phyloP scores from a whole-genome alignment of 2,113 vertebrate species.

The Oenanthe melanoleuca region DNA sequence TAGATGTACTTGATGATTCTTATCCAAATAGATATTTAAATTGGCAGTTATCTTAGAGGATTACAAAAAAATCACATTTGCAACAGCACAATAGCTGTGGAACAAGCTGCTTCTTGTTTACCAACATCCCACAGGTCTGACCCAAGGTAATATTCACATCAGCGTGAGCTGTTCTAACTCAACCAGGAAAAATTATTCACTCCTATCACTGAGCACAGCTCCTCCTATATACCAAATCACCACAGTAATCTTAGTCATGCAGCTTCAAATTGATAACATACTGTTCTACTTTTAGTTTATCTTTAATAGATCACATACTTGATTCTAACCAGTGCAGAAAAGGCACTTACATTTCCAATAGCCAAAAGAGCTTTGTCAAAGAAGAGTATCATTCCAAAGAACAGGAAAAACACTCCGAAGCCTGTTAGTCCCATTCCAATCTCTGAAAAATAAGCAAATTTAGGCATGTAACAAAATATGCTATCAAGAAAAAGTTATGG shows the following conservation, averaged over 20 bases:
- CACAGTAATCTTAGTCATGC: not conserved
- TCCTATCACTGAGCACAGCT: not conserved
- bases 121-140: not conserved
- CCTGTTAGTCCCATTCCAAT: conserved; percentile 97
- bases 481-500: not conserved
- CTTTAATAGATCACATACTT: not conserved
- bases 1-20: not conserved
- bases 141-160: not conserved
- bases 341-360: conserved; percentile 93
- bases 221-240: not conserved
- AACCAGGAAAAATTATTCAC: not conserved
- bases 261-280: not conserved
- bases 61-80: not conserved
- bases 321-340: not conserved
- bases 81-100: not conserved
- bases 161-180: not conserved
- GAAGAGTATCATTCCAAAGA: conserved; percentile 99
- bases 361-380: conserved; percentile 98
- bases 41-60: not conserved
- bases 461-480: not conserved
- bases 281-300: not conserved
- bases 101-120: conserved; percentile 6
- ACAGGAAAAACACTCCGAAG: conserved; percentile 97
- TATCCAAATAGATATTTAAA: not conserved
- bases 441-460: conserved; percentile 80